A percentile compares a stretch with the other conserved stretches of the same genome.
phyloP scores from a whole-genome alignment of 2,113 vertebrate species.

The Channa argus region DNA sequence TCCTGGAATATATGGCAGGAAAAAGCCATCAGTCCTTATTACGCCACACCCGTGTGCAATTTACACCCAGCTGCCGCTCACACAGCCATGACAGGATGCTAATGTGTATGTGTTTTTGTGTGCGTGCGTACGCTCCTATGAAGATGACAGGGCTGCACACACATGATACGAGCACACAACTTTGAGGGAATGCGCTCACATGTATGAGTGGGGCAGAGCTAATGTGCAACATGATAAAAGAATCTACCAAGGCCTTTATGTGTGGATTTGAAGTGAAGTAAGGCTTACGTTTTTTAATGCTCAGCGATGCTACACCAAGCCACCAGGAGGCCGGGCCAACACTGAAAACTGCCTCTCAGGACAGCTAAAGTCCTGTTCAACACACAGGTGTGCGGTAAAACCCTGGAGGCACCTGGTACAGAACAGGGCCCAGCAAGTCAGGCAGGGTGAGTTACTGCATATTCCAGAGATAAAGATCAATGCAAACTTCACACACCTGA shows the following conservation, averaged over 20 bases:
- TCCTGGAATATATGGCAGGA: conserved; percentile 80
- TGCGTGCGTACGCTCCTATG: conserved; percentile 49
- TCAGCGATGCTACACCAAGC: conserved; percentile 41
- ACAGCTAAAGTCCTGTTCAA: conserved; percentile 49
- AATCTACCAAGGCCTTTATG: conserved; percentile 64
- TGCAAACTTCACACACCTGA: conserved; percentile 54
- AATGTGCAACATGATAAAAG: conserved; percentile 77
- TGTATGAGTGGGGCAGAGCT: conserved; percentile 65
- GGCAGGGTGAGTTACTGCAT: conserved; percentile 75
- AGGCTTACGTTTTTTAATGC: conserved; percentile 50
- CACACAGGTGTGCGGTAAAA: conserved; percentile 76
- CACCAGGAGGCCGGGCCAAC: conserved; percentile 69
- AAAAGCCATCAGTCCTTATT: conserved; percentile 85
- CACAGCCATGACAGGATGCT: conserved; percentile 79
- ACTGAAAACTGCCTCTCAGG: conserved; percentile 38
- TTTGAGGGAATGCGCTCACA: conserved; percentile 72
- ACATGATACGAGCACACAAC: conserved; percentile 74
- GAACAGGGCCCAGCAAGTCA: conserved; percentile 78
- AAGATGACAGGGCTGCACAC: conserved; percentile 79
- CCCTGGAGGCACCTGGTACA: conserved; percentile 67
- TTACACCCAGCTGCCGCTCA: conserved; percentile 78
- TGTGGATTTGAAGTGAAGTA: conserved; percentile 51
- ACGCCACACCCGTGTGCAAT: conserved; percentile 74
- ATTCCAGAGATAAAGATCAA: conserved; percentile 73
- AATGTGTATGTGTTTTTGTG: conserved; percentile 63